Percentiles rank a stretch among this genome's conserved stretches.
phyloP scores from a whole-genome alignment of 2,113 vertebrate species.

The Burhinus bistriatus region DNA sequence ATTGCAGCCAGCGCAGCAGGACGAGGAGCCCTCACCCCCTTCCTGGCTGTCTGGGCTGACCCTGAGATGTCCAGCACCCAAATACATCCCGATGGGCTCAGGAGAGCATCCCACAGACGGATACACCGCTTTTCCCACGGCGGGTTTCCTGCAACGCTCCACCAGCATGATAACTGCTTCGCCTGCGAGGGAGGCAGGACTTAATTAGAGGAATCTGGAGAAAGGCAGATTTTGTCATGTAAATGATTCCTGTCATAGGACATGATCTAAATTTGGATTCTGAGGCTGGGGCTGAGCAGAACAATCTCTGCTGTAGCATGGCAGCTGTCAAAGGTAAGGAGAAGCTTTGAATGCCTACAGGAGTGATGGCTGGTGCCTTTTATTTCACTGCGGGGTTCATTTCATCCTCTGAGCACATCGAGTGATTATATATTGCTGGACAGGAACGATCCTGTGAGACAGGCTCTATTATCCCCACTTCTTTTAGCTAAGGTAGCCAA shows the following conservation, averaged over 20 bases:
- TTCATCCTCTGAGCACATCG: conserved; percentile 22
- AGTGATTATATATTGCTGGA: conserved; percentile 12
- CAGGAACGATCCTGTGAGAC: conserved; percentile 5
- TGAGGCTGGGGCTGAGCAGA: conserved; percentile 55
- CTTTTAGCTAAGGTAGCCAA: conserved; percentile 21
- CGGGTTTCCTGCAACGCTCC: neutral
- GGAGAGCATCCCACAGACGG: neutral
- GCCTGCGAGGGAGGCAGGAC: conserved; percentile 48
- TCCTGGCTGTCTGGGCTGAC: neutral
- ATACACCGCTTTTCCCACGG: neutral
- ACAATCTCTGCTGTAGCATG: conserved; percentile 24
- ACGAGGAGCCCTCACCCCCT: neutral
- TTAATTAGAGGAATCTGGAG: conserved; percentile 57
- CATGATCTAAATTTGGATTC: conserved; percentile 57
- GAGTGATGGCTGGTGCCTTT: conserved; percentile 50
- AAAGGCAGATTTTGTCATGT: conserved; percentile 68
- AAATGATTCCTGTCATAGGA: conserved; percentile 65
- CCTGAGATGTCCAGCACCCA: neutral
- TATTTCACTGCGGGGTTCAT: conserved; percentile 5
- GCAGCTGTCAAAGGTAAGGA: conserved; percentile 66
- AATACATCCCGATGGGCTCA: neutral
- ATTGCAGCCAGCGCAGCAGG: neutral
- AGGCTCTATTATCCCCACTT: neutral
- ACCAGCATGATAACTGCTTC: neutral
- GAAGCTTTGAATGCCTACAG: conserved; percentile 39